Evolutionary conservation across 2,797 vertebrate genomes (phyloP).

Genomic region (Discoglossus pictus): DNA sequence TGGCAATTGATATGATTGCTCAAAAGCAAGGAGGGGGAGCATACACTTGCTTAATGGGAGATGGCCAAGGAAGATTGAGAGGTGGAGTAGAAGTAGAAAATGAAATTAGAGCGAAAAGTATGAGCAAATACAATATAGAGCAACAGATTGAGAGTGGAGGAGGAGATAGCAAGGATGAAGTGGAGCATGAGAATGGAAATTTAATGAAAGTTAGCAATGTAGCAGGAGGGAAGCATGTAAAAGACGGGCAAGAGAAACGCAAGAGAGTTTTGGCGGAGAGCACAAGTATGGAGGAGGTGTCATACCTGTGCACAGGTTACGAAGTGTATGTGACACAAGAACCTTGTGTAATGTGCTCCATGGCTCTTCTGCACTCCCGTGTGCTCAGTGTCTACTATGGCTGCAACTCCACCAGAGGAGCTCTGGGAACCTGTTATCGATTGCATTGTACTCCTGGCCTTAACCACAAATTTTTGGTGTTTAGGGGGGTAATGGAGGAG

Average conservation of each 20-base stretch:
- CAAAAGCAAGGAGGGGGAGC: conserved; percentile 77
- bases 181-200: no score
- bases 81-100: neutral
- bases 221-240: neutral
- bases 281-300: conserved; percentile 35
- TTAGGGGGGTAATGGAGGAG: conserved; percentile 71
- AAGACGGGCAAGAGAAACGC: conserved; percentile 5
- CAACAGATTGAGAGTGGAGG: neutral
- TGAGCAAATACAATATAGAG: neutral
- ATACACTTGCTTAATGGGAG: conserved; percentile 63
- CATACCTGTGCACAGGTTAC: conserved; percentile 86
- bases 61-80: neutral
- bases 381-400: conserved; percentile 85
- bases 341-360: conserved; percentile 87
- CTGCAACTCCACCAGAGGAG: conserved; percentile 67
- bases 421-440: conserved; percentile 78
- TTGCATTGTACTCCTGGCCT: conserved; percentile 77
- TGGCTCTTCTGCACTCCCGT: conserved; percentile 86
- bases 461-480: conserved; percentile 87
- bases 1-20: conserved; percentile 84
- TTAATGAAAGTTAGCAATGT: neutral
- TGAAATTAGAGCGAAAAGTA: neutral
- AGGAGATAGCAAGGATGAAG: neutral
- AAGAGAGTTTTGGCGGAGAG: neutral
- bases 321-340: conserved; percentile 87